Evolutionary conservation across 2,113 vertebrate species (phyloP).

Genomic region (Bujurquina vittata): DNA sequence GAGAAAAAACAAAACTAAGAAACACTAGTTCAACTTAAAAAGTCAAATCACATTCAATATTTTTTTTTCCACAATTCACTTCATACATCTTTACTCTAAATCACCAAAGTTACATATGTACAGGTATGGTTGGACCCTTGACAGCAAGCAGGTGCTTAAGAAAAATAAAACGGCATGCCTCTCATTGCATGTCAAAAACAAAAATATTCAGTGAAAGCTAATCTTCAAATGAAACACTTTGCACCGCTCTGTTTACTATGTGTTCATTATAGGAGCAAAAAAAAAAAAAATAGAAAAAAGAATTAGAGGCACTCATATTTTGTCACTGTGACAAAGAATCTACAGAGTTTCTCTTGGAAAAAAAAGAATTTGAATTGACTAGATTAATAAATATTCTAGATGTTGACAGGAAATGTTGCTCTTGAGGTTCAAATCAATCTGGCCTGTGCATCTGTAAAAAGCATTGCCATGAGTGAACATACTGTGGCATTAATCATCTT

Average conservation of each 20-base stretch:
- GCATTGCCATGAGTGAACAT: background rate
- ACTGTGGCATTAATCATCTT: background rate
- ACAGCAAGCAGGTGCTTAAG: slow-evolving; percentile 52
- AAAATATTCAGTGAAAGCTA: slow-evolving; percentile 31
- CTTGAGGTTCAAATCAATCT: slow-evolving; percentile 26
- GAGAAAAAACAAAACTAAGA: slow-evolving; percentile 59
- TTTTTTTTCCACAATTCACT: slow-evolving; percentile 47
- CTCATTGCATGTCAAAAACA: slow-evolving; percentile 26
- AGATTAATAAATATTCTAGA: background rate
- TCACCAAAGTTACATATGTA: slow-evolving; percentile 73
- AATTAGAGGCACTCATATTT: slow-evolving; percentile 49
- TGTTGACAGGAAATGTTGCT: slow-evolving; percentile 8
- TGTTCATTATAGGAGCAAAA: slow-evolving; percentile 24
- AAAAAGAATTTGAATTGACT: background rate
- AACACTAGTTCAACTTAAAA: slow-evolving; percentile 60
- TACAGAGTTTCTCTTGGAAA: slow-evolving; percentile 8
- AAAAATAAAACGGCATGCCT: slow-evolving; percentile 48
- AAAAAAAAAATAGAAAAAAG: background rate
- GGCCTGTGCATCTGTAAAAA: slow-evolving; percentile 36
- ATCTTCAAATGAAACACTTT: slow-evolving; percentile 41
- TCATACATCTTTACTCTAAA: slow-evolving; percentile 43
- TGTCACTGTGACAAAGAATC: slow-evolving; percentile 20
- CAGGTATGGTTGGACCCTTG: slow-evolving; percentile 59
- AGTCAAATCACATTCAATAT: slow-evolving; percentile 63
- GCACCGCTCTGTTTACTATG: slow-evolving; percentile 35